These are phyloP conservation scores for Hirtodrosophila cameraria DNA, from an alignment of 2,888 invertebrate species.

Conservation along the genomic window DNA sequence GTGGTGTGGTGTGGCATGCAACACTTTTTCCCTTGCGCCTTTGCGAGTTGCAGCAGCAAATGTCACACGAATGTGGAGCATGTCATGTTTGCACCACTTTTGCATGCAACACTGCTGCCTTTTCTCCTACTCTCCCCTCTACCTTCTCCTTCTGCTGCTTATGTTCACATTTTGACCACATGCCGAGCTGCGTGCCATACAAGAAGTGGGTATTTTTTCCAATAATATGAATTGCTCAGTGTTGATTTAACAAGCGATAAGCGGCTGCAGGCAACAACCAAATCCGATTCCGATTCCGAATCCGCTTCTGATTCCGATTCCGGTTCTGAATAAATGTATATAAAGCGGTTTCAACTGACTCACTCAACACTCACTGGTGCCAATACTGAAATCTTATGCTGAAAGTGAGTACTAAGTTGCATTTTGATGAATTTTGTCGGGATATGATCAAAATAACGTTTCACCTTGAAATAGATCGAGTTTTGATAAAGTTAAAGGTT, in stretches of 20 bases:
- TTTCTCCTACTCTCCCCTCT: neutral
- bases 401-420: too few species aligned
- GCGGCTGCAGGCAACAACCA: conserved; percentile 35
- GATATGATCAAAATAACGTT: too few species aligned
- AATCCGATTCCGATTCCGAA: conserved; percentile 29
- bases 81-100: conserved; percentile 69
- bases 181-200: conserved; percentile 49
- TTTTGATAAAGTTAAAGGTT: too few species aligned
- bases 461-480: too few species aligned
- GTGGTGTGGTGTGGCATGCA: conserved; percentile 54
- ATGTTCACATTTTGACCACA: conserved; percentile 61
- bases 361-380: too few species aligned
- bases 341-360: too few species aligned
- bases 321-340: neutral
- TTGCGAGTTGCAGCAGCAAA: conserved; percentile 42
- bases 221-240: conserved; percentile 53
- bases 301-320: conserved; percentile 23
- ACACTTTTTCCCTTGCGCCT: conserved; percentile 47
- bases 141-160: conserved; percentile 7
- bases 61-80: conserved; percentile 74
- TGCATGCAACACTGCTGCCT: conserved; percentile 21
- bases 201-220: conserved; percentile 34
- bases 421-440: too few species aligned
- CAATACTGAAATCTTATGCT: too few species aligned
- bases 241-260: conserved; percentile 54